phyloP scores from a whole-genome alignment of 2,888 invertebrate genomes.

The Rhogogaster chlorosoma region DNA sequence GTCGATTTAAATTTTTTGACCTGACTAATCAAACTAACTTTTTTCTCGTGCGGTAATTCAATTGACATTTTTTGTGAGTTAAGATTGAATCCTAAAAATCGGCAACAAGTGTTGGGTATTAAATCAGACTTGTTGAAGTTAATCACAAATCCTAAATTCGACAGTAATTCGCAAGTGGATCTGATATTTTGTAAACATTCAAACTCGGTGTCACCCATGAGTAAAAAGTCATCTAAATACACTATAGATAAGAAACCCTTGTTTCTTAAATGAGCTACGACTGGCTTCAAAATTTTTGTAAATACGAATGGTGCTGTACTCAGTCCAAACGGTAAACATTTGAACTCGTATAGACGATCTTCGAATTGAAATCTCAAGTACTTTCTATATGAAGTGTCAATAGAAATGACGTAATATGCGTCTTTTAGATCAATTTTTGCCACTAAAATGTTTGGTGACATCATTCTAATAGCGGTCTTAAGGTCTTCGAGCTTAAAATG shows the following conservation, averaged over 20 bases:
- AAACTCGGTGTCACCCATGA: slow-evolving; percentile 20
- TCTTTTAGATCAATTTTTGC: slow-evolving; percentile 54
- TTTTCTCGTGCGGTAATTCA: slow-evolving; percentile 51
- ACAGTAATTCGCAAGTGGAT: slow-evolving; percentile 45
- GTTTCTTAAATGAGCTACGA: too few species aligned
- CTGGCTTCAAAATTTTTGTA: too few species aligned
- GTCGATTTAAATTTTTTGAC: slow-evolving; percentile 25
- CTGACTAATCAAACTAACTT: not conserved
- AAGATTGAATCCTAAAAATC: slow-evolving; percentile 50
- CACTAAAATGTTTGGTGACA: not conserved
- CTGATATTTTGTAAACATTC: not conserved
- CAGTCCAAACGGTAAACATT: too few species aligned
- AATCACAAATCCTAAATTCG: slow-evolving; percentile 54
- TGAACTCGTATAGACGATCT: slow-evolving; percentile 50
- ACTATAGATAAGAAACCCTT: too few species aligned
- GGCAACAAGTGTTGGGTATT: slow-evolving; percentile 39
- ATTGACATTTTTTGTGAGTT: slow-evolving; percentile 41
- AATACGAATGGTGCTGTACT: too few species aligned
- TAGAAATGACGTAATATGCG: slow-evolving; percentile 34
- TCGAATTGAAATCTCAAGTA: slow-evolving; percentile 60
- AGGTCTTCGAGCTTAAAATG: not conserved
- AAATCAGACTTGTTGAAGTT: slow-evolving; percentile 53
- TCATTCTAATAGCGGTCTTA: slow-evolving; percentile 34
- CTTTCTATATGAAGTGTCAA: slow-evolving; percentile 55
- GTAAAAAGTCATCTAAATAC: slow-evolving; percentile 22